Evolutionary conservation across 2,888 invertebrate species (phyloP), one percentile per base, ranked within the genome.

Genomic region (Drosophila leonis): DNA sequence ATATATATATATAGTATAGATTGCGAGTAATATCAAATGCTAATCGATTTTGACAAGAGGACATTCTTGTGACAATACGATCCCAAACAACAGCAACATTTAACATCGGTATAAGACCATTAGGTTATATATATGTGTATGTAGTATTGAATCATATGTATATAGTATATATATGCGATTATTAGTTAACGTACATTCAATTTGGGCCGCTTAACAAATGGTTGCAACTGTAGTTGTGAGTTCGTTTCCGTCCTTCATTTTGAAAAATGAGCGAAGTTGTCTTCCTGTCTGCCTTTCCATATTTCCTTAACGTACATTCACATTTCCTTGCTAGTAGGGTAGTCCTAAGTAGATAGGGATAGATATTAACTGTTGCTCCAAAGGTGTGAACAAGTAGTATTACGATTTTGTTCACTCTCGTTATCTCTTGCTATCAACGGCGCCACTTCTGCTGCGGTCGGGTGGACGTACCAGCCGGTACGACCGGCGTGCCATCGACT

Each of bases 71-170:
- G 90, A 85, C 74, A 82, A 90, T 86, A 86, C 87, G 87, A 88
- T 84, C 84, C 84, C 84, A 84, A 84, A 84, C 90, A 90, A 84
- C 84, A 84, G 84, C 84, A 84, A 84, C 84, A 88, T 88, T 84
- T 88, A 88, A 82, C 77, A 85, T 78, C 65, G 81, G 66, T 64
- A 77, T 59, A 51, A 10, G 31, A 48, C 51, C 78, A 80, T 64
- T 65, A 70, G 46, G 41, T 69, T 52, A 52, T 29, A 49, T 54
- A 35, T 20, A 20, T 54, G 70, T 57, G 27, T 55, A 55, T 39
- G 8, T 39, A 55, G 37, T 55, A 41, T 55, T 35, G 24, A 24
- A 24, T n/a, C 37, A 54, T 37, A 60, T 31, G 20, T 57, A 33
- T 24, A 59, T 48, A 24, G 18, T 42, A 5, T 59, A 31, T 44